Evolutionary conservation across 53 echinoderm and acorn worm genomes (phyloP).

Genomic region (Paracentrotus lividus): DNA sequence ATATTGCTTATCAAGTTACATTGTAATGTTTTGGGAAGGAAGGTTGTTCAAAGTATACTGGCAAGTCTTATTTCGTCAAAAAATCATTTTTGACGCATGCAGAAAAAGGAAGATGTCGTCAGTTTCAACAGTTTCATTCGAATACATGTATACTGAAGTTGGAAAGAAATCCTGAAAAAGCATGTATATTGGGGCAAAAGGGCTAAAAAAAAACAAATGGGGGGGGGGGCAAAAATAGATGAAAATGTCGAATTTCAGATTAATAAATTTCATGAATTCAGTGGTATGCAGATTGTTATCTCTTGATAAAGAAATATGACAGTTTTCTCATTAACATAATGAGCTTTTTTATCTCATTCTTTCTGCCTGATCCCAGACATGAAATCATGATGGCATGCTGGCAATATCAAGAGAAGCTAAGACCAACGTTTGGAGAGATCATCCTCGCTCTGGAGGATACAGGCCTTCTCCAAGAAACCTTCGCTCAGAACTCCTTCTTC

Average conservation of each 20-base stretch:
- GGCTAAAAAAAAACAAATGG: too few relatives aligned
- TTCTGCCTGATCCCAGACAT: conserved; percentile 70
- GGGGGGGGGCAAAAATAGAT: too few relatives aligned
- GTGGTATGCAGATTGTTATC: too few relatives aligned
- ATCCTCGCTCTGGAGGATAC: conserved; percentile 80
- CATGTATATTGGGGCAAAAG: too few relatives aligned
- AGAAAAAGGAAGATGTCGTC: background rate
- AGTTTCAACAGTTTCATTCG: background rate
- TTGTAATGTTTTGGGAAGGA: background rate
- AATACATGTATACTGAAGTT: background rate
- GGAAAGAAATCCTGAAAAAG: background rate
- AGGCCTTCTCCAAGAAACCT: conserved; percentile 76
- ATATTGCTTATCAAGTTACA: too few relatives aligned
- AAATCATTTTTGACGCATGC: too few relatives aligned
- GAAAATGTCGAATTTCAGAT: too few relatives aligned
- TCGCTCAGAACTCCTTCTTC: conserved; percentile 83
- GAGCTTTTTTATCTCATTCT: background rate
- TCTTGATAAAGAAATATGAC: too few relatives aligned
- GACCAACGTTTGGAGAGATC: conserved; percentile 92
- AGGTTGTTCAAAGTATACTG: background rate
- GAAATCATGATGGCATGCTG: conserved; percentile 95
- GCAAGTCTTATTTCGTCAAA: background rate
- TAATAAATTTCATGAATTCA: too few relatives aligned
- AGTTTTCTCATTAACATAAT: background rate
- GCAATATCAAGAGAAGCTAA: conserved; percentile 94